These are phyloP conservation scores for Prunella strophiata DNA, from an alignment of 2,797 vertebrate species.

Conservation along the genomic window DNA sequence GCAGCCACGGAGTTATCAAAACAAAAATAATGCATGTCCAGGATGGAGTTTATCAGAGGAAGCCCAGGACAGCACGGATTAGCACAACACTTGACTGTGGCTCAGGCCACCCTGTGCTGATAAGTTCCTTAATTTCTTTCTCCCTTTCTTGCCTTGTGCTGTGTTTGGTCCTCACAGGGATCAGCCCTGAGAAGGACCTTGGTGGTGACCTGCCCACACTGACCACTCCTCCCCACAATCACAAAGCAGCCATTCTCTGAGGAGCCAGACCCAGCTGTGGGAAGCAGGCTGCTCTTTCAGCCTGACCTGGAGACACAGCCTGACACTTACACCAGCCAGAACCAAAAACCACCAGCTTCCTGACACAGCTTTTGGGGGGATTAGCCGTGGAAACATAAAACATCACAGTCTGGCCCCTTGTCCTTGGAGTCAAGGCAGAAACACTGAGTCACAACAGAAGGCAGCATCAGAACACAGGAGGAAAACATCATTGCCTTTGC, in stretches of 20 bases:
- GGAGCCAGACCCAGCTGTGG: not conserved
- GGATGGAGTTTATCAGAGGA: slow-evolving; percentile 74
- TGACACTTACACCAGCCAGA: not conserved
- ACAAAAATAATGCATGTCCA: slow-evolving; percentile 72
- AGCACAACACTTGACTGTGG: slow-evolving; percentile 68
- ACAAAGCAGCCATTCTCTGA: slow-evolving; percentile 21
- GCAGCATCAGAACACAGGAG: not conserved
- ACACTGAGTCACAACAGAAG: not conserved
- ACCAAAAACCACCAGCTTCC: not conserved
- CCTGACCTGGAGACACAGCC: not conserved
- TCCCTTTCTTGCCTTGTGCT: not conserved
- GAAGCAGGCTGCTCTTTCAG: not conserved
- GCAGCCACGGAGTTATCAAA: slow-evolving; percentile 73
- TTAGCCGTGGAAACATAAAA: not conserved
- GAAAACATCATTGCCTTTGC: not conserved
- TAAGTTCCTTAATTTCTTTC: slow-evolving; percentile 52
- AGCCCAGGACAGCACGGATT: slow-evolving; percentile 67
- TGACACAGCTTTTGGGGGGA: not conserved
- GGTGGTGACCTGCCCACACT: not conserved
- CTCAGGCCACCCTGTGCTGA: slow-evolving; percentile 49
- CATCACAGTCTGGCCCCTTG: not conserved
- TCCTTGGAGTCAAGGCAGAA: not conserved
- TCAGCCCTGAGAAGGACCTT: slow-evolving; percentile 3
- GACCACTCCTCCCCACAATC: not conserved
- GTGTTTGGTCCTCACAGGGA: not conserved